Percentiles rank a stretch among this genome's conserved stretches.
These are phyloP conservation scores for Tautogolabrus adspersus DNA, from an alignment of 2,113 vertebrate genomes.

Conservation along the genomic window DNA sequence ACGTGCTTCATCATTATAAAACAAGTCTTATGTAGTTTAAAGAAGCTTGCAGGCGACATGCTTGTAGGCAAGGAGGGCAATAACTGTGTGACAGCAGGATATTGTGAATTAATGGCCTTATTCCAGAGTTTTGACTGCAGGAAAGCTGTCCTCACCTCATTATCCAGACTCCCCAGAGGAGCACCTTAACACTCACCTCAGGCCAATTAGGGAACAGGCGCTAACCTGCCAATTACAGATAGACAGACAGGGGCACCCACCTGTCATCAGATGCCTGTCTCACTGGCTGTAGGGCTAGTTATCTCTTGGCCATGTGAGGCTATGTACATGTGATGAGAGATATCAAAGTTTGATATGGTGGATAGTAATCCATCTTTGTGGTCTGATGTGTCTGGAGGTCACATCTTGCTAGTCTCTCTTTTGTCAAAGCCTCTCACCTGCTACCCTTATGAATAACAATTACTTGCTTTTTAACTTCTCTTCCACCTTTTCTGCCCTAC, in stretches of 20 bases:
- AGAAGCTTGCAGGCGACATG: neutral
- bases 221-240: constrained; percentile 60
- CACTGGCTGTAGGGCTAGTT: constrained; percentile 31
- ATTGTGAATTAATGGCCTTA: constrained; percentile 51
- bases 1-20: constrained; percentile 6
- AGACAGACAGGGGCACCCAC: constrained; percentile 54
- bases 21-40: constrained; percentile 21
- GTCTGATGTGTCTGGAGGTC: neutral
- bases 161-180: constrained; percentile 65
- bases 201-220: constrained; percentile 72
- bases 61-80: constrained; percentile 12
- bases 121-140: constrained; percentile 53
- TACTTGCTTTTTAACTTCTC: constrained; percentile 9
- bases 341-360: constrained; percentile 44
- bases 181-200: constrained; percentile 64
- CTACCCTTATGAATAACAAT: neutral
- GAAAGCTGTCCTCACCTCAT: constrained; percentile 66
- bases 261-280: constrained; percentile 53
- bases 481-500: constrained; percentile 26
- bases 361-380: constrained; percentile 17
- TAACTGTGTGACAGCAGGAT: constrained; percentile 48
- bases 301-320: constrained; percentile 4
- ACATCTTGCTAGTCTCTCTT: neutral
- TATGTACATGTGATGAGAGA: constrained; percentile 35
- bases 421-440: constrained; percentile 24